A percentile compares a stretch with the other conserved stretches of the same genome.
Conservation (phyloP, 2,797 vertebrate species). For the Diplodus sargus region DNA sequence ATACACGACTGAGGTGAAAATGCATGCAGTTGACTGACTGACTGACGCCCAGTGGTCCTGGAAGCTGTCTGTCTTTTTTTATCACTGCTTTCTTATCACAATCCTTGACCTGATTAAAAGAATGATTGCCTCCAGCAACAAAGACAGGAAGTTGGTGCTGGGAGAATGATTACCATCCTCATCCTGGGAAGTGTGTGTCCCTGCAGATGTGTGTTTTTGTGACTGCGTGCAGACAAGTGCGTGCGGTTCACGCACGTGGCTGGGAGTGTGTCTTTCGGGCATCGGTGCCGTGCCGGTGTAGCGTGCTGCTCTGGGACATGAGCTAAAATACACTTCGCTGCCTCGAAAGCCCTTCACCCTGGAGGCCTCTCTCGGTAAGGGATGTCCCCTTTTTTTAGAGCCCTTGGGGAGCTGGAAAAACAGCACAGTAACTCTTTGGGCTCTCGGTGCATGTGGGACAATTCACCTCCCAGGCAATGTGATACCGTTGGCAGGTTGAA, state of each 20-base stretch:
- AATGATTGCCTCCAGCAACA: constrained; percentile 61
- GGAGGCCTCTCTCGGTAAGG: constrained; percentile 53
- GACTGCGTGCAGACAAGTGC: constrained; percentile 3
- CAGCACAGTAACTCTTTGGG: constrained; percentile 46
- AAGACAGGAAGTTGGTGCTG: constrained; percentile 66
- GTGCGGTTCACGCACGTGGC: constrained; percentile 25
- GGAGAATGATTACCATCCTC: constrained; percentile 74
- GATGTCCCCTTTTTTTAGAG: constrained; percentile 55
- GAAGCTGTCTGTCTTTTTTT: neutral
- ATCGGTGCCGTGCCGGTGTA: constrained; percentile 13
- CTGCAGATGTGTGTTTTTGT: constrained; percentile 34
- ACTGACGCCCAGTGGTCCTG: neutral
- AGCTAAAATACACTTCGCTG: constrained; percentile 55
- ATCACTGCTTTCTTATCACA: constrained; percentile 23
- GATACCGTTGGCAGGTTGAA: constrained; percentile 64
- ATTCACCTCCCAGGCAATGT: constrained; percentile 50
- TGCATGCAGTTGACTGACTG: too few relatives aligned
- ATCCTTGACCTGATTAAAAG: constrained; percentile 79
- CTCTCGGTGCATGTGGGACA: constrained; percentile 18
- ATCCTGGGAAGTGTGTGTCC: constrained; percentile 47
- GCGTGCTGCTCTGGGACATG: constrained; percentile 49
- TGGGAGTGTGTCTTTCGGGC: constrained; percentile 21
- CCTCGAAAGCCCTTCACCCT: constrained; percentile 68
- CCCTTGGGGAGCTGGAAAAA: constrained; percentile 43
- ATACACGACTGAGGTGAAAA: too few relatives aligned